Evolutionary conservation across 2,888 invertebrate species (phyloP), one percentile per base, ranked within the genome.

Genomic region (Phymatocera aterrima): DNA sequence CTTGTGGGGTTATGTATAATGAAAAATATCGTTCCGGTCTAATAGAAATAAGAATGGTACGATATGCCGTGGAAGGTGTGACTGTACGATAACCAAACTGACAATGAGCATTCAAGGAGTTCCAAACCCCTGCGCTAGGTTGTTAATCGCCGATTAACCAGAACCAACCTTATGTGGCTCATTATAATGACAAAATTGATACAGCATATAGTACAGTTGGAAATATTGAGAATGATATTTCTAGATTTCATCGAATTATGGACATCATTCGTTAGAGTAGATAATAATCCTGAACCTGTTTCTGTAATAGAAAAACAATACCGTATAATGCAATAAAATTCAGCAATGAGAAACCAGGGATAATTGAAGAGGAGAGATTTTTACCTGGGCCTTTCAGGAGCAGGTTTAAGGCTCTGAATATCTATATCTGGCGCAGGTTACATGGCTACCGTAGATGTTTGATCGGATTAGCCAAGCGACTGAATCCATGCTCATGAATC

Each of bases 1-100:
- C 81, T 83, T 80, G 82, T 80, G 80, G 12, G 80, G 46, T 80
- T 77, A 60, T 72, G 57, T 72, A 24, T 34, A 6, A 51, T 37
- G 10, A 51, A n/a, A 54, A 61, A 8, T 6, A 72, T 48, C 51
- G 3, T 51, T 34, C 18, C 48, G 2, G 6, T 18, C 4, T 48
- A 72, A 34, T 72, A 21, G 34, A 18, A 51, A 46, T 48, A 46
- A 28, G 24, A 15, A 61, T 60, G 31, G 5, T 34, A 61, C 28
- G 34, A 61, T 34, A 34, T 8, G n/a, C 3, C 15, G 21, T 48
- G 28, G 31, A 28, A 28, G 4, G 24, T 46, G n/a, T 70, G 3
- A 31, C 4, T 48, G 48, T n/a, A 18, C n/a, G 28, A 48, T 15
- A 21, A 15, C n/a, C 68, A 12, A n/a, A n/a, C 28, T 28, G 24